Percentiles rank a stretch among this genome's conserved stretches.
phyloP scores from a whole-genome alignment of 2,113 vertebrate genomes.

The Chroicocephalus ridibundus region DNA sequence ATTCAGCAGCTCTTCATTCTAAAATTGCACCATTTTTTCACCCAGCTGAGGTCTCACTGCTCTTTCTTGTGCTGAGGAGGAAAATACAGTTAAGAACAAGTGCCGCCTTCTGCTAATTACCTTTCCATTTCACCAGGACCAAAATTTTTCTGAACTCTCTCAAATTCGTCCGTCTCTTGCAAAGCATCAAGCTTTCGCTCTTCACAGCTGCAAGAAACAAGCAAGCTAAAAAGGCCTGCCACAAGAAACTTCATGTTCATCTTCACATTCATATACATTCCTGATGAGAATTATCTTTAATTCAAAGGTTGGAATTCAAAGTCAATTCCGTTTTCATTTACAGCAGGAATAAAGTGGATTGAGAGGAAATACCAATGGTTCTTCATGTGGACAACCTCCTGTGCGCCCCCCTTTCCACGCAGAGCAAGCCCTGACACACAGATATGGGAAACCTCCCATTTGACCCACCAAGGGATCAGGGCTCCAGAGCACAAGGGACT shows the following conservation, averaged over 20 bases:
- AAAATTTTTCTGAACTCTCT: neutral
- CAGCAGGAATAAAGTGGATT: neutral
- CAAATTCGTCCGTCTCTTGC: neutral
- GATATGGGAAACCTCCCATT: neutral
- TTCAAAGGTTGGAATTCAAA: neutral
- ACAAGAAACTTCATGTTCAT: neutral
- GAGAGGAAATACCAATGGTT: neutral
- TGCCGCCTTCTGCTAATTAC: constrained; percentile 13
- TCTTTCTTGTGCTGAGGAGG: neutral
- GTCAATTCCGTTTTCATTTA: neutral
- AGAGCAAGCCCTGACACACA: neutral
- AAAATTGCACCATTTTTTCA: neutral
- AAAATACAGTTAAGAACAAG: neutral
- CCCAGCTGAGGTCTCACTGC: neutral
- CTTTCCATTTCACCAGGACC: constrained; percentile 25
- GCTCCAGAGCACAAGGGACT: neutral
- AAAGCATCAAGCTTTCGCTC: neutral
- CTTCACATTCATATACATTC: neutral
- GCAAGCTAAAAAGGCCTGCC: neutral
- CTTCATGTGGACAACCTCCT: neutral
- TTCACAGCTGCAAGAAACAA: constrained; percentile 38
- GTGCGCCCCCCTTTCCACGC: rapidly evolving
- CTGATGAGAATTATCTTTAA: neutral
- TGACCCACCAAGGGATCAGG: neutral
- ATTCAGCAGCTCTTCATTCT: neutral